Evolutionary conservation across 2,888 invertebrate genomes (phyloP), one percentile per base, ranked within the genome.

Genomic region (Hydrotaea diabolus): DNA sequence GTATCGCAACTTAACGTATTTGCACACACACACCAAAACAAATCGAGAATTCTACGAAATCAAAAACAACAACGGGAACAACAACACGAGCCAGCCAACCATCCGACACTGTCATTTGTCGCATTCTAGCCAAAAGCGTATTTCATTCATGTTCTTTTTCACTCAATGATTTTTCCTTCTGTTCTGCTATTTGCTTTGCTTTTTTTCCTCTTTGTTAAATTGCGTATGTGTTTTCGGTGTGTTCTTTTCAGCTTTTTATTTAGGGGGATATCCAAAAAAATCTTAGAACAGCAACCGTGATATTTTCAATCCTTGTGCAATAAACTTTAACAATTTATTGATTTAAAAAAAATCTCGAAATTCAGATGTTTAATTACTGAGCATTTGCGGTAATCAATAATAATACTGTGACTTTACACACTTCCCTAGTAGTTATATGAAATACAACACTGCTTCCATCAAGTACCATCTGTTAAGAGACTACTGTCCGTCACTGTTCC

Each of bases 61-160:
- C 11, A 15, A 1, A 31, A 11, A 21, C 3, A 31, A 31, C 15
- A 36, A n/a, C n/a, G n/a, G n/a, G n/a, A n/a, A 15, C 26, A 71
- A 17, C 57, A 19, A 59, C 46, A 59, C n/a, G 53, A 66, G 69
- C 55, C 66, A 77, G 36, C 71, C n/a, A 57, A 71, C 46, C 11
- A 59, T 4, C 15, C 59, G 13, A 23, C 59, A 49, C 49, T 49
- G 59, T 3, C 23, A 59, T 59, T 59, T 59, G 59, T 23, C 59
- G 26, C 59, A 26, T 59, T 59, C 59, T 59, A 59, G 13, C 59
- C 59, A 2, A 19, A n/a, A 77, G 77, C 74, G 80, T 83, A 83
- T 83, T 83, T 83, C 80, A 83, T 80, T 83, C 83, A 80, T 77
- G 72, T 77, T 26, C 73, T 76, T 77, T 80, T 78, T 31, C 31